Evolutionary conservation across 1,140 invertebrate genomes (phyloP).

Genomic region (Samia ricini): DNA sequence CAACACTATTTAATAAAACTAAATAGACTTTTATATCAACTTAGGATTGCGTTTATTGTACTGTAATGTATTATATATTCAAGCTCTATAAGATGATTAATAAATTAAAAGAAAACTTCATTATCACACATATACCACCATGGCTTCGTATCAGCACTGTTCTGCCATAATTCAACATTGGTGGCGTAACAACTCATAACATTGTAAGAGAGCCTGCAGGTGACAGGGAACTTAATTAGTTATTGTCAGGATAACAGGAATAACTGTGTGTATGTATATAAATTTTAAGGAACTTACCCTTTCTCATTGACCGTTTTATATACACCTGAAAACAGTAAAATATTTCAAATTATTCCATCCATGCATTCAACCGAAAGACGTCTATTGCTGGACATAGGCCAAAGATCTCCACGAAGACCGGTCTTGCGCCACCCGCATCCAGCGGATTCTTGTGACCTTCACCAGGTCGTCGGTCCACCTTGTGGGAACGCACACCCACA

Average conservation of each 20-base stretch:
- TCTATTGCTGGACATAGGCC: too few species aligned
- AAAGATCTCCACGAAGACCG: too few species aligned
- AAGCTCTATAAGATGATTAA: too few species aligned
- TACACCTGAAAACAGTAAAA: conserved; percentile 49
- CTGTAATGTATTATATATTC: too few species aligned
- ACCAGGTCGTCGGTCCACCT: too few species aligned
- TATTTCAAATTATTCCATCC: background rate
- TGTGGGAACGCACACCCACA: too few species aligned
- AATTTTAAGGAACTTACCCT: conserved; percentile 63
- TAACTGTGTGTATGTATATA: too few species aligned
- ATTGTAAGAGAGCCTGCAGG: conserved; percentile 46
- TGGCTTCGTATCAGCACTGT: conserved; percentile 31
- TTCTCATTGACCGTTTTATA: conserved; percentile 51
- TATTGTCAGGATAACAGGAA: background rate
- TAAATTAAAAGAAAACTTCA: background rate
- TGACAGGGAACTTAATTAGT: background rate
- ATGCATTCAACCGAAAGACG: too few species aligned
- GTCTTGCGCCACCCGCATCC: too few species aligned
- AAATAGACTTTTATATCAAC: too few species aligned
- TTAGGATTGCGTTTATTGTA: too few species aligned
- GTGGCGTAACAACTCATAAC: conserved; percentile 47
- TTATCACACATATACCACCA: conserved; percentile 48
- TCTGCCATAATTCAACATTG: conserved; percentile 53
- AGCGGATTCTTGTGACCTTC: too few species aligned
- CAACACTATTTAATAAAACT: background rate